Evolutionary conservation across 2,888 invertebrate species (phyloP).

Genomic region (Lepidocyrtinus sp.): DNA sequence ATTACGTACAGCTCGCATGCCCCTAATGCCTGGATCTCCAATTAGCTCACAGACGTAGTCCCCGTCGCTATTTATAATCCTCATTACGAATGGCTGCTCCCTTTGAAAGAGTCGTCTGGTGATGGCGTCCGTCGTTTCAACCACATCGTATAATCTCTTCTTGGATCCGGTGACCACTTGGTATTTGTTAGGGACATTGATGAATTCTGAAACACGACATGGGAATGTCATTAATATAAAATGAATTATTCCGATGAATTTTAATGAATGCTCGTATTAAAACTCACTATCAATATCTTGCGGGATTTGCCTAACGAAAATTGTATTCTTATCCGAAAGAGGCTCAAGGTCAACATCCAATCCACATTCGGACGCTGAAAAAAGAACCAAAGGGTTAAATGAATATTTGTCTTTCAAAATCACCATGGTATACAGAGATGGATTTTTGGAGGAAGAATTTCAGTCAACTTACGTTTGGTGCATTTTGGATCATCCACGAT

Average conservation of each 20-base stretch:
- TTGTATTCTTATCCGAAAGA: conserved; percentile 38
- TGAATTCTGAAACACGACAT: conserved; percentile 54
- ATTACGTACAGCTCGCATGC: conserved; percentile 44
- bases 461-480: conserved; percentile 6
- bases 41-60: conserved; percentile 50
- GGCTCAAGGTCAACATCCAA: conserved; percentile 46
- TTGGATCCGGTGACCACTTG: conserved; percentile 40
- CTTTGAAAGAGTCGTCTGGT: conserved; percentile 42
- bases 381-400: no score
- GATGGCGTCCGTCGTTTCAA: conserved; percentile 49
- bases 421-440: background rate
- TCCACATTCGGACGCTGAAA: conserved; percentile 48
- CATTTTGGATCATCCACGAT: conserved; percentile 13
- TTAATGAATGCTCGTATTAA: background rate
- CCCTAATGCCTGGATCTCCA: conserved; percentile 48
- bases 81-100: conserved; percentile 48
- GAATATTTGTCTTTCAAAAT: background rate
- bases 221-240: conserved; percentile 9
- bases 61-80: conserved; percentile 44
- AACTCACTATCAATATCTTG: conserved; percentile 53
- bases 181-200: conserved; percentile 56
- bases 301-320: conserved; percentile 45
- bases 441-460: background rate
- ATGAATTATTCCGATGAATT: background rate
- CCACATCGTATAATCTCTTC: conserved; percentile 41